phyloP scores from a whole-genome alignment of 2,888 invertebrate species.

The Agrochola circellaris region DNA sequence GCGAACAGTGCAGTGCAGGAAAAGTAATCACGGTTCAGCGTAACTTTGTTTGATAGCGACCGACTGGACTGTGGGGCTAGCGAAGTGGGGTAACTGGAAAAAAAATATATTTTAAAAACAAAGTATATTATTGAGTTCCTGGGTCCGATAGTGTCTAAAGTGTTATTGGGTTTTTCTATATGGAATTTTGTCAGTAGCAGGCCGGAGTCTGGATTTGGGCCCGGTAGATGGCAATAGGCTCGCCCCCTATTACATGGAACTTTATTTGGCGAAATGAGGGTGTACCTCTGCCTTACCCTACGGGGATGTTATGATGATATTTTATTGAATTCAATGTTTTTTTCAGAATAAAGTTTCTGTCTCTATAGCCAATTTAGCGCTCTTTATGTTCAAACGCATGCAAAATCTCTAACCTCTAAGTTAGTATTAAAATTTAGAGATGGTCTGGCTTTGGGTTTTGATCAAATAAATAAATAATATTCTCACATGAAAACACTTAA shows the following conservation, averaged over 20 bases:
- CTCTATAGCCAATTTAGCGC: too few relatives aligned
- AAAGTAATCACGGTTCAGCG: conserved; percentile 77
- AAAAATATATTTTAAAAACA: not conserved
- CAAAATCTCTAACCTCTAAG: not conserved
- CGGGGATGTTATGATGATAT: too few relatives aligned
- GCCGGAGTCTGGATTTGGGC: not conserved
- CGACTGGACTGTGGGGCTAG: conserved; percentile 60
- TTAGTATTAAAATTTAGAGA: not conserved
- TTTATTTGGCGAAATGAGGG: not conserved
- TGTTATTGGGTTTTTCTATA: not conserved
- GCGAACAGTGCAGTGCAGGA: conserved; percentile 76
- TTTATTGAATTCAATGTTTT: not conserved
- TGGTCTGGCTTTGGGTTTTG: too few relatives aligned
- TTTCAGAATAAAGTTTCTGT: not conserved
- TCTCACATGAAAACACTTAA: not conserved
- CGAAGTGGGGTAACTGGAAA: not conserved
- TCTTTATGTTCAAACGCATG: not conserved
- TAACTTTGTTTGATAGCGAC: conserved; percentile 79
- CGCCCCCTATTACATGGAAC: not conserved
- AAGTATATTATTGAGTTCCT: not conserved
- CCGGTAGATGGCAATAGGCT: not conserved
- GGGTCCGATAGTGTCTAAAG: not conserved
- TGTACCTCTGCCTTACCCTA: not conserved
- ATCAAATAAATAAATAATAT: too few relatives aligned
- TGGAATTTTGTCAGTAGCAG: not conserved